Conservation (phyloP, 2,113 vertebrate species). For the Melospiza georgiana region DNA sequence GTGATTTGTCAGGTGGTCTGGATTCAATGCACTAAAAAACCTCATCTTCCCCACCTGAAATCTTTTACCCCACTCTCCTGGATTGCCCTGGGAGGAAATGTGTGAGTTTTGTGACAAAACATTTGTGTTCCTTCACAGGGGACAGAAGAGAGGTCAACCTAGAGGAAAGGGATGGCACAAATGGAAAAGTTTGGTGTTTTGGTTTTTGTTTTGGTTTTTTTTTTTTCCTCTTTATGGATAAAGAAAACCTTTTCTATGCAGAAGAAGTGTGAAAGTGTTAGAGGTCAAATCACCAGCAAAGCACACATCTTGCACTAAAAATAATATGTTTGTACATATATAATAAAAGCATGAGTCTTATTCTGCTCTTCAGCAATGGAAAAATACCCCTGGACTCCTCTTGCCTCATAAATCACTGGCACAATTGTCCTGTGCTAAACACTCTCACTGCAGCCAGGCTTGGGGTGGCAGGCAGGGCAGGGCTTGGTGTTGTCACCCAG, state of each 20-base stretch:
- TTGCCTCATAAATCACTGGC: background rate
- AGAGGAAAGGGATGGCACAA: background rate
- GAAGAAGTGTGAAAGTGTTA: background rate
- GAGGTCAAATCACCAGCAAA: background rate
- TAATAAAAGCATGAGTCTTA: background rate
- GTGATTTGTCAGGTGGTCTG: background rate
- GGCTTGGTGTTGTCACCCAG: fast-evolving
- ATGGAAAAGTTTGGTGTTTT: background rate
- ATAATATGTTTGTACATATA: fast-evolving
- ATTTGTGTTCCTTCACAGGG: background rate
- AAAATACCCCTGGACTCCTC: background rate
- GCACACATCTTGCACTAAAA: background rate
- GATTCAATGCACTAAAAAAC: background rate
- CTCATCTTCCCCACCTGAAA: background rate
- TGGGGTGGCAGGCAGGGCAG: background rate
- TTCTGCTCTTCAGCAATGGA: background rate
- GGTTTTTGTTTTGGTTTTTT: fast-evolving
- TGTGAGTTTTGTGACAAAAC: background rate
- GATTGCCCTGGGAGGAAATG: background rate
- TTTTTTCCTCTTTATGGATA: background rate
- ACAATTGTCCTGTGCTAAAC: background rate
- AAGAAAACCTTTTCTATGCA: background rate
- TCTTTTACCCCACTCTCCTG: background rate
- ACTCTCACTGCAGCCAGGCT: fast-evolving
- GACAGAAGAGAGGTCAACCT: background rate